Base-by-base conservation (phyloP, 2,113 vertebrate species). In the Cyprinus carpio region DNA sequence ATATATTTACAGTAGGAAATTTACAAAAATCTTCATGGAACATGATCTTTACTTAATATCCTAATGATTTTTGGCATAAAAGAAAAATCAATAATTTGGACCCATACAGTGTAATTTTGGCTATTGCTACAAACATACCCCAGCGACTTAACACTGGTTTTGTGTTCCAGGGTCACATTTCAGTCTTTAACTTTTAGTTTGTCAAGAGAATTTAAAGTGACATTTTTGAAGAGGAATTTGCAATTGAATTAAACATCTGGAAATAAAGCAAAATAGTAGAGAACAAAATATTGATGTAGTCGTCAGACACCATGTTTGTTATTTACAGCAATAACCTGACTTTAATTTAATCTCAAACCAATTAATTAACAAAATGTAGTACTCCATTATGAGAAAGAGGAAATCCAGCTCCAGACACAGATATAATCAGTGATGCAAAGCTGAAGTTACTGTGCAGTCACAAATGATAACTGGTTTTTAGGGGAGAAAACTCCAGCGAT, bases 391-490 rank as follows among this genome's bases (percentile, higher is more conserved):
- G 0, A 20, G 4, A 56, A 7, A 77, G 16, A 77, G 51, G 2
- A 37, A 60, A n/a, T 6, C 54, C 7, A 20, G 74, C 74, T 75
- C 7, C 46, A 23, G 31, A 29, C 25, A 29, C 40, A 12, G 31
- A 78, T 40, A 2, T 40, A n/a, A 79, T 58, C 76, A 60, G n/a
- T 60, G 71, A 75, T 84, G 71, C 72, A 23, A 9, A 75, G 34
- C 31, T 60, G 20, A 37, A 60, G 76, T 13, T 60, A 16, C 78
- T 75, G 72, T 80, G 43, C 54, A 76, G 71, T 81, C 79, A 29
- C 79, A 40, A 29, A 23, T 27, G 27, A 51, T 81, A 67, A 81
- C 67, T 65, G 60, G 16, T 67, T 81, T 67, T 29, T 49, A 46
- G 43, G 54, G 54, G 51, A 75, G 13, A 74, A 31, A 74, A 71